These are phyloP conservation scores for Silurus lanzhouensis DNA, from an alignment of 2,797 vertebrate species.

Conservation along the genomic window DNA sequence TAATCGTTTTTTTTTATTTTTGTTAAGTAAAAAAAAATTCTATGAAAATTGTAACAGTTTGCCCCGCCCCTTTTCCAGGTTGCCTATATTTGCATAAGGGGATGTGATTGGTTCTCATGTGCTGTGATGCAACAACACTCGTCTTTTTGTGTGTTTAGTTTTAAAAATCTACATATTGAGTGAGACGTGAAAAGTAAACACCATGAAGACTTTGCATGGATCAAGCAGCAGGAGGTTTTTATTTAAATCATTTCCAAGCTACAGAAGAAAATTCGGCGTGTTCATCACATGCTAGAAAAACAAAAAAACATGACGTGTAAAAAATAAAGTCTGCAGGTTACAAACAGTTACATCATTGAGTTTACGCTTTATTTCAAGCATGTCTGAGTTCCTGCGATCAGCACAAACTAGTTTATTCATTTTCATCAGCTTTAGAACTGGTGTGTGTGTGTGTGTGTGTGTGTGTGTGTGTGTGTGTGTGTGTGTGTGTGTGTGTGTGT, in stretches of 20 bases:
- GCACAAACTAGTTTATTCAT: background rate
- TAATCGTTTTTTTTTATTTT: too few relatives aligned
- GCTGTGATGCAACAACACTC: background rate
- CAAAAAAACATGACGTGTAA: background rate
- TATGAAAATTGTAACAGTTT: background rate
- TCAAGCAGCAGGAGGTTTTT: background rate
- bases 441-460: too few relatives aligned
- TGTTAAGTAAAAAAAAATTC: too few relatives aligned
- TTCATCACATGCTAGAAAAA: background rate
- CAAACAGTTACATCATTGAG: background rate
- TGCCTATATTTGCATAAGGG: background rate
- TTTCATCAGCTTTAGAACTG: background rate
- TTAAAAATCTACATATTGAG: background rate
- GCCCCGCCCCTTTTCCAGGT: background rate
- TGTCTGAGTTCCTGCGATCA: background rate
- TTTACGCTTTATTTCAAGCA: background rate
- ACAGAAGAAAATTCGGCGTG: background rate
- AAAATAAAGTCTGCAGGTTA: background rate
- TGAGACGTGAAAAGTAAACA: background rate
- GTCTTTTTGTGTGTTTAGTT: background rate
- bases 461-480: background rate
- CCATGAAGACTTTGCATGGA: background rate
- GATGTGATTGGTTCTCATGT: background rate
- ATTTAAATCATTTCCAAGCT: background rate
- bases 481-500: too few relatives aligned